phyloP scores from a whole-genome alignment of 2,797 vertebrate species.

The Bryconaethiops microstoma region DNA sequence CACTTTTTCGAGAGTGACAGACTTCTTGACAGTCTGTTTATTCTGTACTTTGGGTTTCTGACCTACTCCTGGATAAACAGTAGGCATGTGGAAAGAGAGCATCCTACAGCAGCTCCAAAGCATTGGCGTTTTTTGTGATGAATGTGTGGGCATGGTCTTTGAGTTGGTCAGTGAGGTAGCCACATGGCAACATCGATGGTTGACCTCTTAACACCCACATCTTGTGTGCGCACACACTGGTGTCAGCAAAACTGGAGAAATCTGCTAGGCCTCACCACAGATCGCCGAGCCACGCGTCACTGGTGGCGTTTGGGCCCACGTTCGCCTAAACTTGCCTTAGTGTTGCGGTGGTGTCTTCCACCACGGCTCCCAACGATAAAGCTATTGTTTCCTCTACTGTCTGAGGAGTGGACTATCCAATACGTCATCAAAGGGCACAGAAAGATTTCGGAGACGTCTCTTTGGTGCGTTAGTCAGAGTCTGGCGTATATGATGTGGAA shows the following conservation, averaged over 20 bases:
- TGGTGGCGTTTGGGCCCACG: conserved; percentile 27
- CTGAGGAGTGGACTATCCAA: not conserved
- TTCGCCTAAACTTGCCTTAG: conserved; percentile 37
- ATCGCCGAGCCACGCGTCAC: conserved; percentile 57
- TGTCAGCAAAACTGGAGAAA: conserved; percentile 38
- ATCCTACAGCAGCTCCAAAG: conserved; percentile 39
- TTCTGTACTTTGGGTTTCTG: not conserved
- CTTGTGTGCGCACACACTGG: conserved; percentile 50
- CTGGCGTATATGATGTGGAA: conserved; percentile 2
- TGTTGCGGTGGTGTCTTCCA: conserved; percentile 38
- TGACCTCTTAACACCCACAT: conserved; percentile 70
- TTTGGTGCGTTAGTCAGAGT: conserved; percentile 2
- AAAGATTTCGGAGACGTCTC: not conserved
- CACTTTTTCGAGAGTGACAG: not conserved
- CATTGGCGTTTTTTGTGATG: conserved; percentile 60
- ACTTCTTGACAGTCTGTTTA: not conserved
- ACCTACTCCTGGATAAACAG: not conserved
- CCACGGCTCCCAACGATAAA: not conserved
- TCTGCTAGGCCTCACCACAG: conserved; percentile 55
- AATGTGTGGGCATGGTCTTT: conserved; percentile 54
- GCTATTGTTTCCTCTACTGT: conserved; percentile 9
- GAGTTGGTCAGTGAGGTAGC: conserved; percentile 50
- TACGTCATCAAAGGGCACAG: conserved; percentile 14
- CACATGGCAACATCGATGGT: conserved; percentile 59
- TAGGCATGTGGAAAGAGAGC: conserved; percentile 42